Percentiles rank a stretch among this genome's conserved stretches.
phyloP scores from a whole-genome alignment of 2,888 invertebrate genomes.

The Periphyllus acericola region DNA sequence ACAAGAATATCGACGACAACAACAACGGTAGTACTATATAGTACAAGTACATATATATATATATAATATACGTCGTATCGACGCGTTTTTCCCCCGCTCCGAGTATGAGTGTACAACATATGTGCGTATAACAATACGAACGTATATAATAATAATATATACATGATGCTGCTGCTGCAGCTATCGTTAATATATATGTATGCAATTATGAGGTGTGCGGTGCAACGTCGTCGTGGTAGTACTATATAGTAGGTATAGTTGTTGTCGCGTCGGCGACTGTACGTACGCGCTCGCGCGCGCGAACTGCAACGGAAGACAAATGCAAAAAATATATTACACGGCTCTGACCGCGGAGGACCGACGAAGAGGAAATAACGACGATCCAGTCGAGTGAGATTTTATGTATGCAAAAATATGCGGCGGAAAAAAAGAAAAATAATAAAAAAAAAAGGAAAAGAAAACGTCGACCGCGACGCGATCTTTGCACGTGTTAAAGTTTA shows the following conservation, averaged over 20 bases:
- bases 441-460: neutral
- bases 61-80: neutral
- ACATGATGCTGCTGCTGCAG: no score
- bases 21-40: neutral
- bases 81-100: neutral
- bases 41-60: no score
- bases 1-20: neutral
- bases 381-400: slow-evolving; percentile 39
- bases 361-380: slow-evolving; percentile 22
- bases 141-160: no score
- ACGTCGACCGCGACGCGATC: slow-evolving; percentile 19
- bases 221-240: no score
- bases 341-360: neutral
- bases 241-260: no score
- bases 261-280: no score
- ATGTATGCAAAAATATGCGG: slow-evolving; percentile 52
- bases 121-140: no score
- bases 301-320: neutral
- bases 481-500: slow-evolving; percentile 2
- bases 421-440: neutral
- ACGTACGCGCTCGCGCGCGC: no score
- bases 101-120: neutral
- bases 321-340: neutral
- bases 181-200: neutral
- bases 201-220: slow-evolving; percentile 1